phyloP scores from a whole-genome alignment of 2,888 invertebrate genomes.

The Bugulina stolonifera region DNA sequence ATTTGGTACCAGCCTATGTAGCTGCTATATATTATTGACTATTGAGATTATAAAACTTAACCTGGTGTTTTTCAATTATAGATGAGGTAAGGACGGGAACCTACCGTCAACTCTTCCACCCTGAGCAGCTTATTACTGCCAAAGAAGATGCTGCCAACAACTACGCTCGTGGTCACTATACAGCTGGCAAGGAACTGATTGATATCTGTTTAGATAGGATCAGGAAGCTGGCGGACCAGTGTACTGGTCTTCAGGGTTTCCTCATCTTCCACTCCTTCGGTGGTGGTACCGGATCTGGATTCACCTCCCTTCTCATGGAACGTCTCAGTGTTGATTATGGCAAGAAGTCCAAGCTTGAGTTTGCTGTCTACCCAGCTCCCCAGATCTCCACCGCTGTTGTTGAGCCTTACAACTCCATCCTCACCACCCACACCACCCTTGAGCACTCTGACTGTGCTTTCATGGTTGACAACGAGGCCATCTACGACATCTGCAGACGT shows the following conservation, averaged over 20 bases:
- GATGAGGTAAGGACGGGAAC: constrained; percentile 47
- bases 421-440: constrained; percentile 83
- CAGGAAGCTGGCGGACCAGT: constrained; percentile 68
- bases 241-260: constrained; percentile 69
- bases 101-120: constrained; percentile 50
- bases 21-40: no score
- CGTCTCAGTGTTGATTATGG: constrained; percentile 60
- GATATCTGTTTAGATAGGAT: constrained; percentile 66
- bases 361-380: constrained; percentile 44
- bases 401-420: constrained; percentile 73
- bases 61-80: no score
- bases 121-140: constrained; percentile 55
- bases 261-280: constrained; percentile 60
- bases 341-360: constrained; percentile 52
- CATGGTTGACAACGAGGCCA: constrained; percentile 87
- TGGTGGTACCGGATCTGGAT: constrained; percentile 52
- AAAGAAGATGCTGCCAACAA: constrained; percentile 83
- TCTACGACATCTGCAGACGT: constrained; percentile 77
- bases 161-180: constrained; percentile 73
- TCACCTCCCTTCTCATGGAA: constrained; percentile 60
- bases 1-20: no score
- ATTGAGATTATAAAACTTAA: no score
- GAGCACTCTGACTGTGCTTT: constrained; percentile 94
- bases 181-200: constrained; percentile 70
- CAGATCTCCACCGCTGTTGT: constrained; percentile 39